Base-by-base conservation (phyloP, 2,113 vertebrate species). In the Clupea harengus region DNA sequence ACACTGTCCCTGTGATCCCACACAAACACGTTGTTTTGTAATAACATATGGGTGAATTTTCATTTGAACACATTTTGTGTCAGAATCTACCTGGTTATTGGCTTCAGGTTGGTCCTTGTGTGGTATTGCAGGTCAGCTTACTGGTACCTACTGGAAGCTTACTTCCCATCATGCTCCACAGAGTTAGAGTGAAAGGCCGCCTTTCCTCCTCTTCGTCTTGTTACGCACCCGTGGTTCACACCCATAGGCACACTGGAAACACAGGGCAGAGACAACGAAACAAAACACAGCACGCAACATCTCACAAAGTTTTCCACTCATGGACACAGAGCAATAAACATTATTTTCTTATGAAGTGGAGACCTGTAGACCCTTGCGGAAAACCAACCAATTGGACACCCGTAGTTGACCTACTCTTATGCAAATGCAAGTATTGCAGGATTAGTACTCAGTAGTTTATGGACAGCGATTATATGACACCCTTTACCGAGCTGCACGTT, bases 341-440 rank as follows among this genome's bases (percentile, higher is more conserved):
- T 93, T 93, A 89, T 93, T 93, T 94, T 93, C 82, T 86, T 87
- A 86, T 85, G 87, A 89, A 88, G 92, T 93, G 93, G 92, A 95
- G 93, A 94, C 94, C 92, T 94, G 92, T 94, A 94, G 93, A 94
- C 91, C 93, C 94, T 94, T 94, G 89, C 88, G 91, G 28, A 75
- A 75, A 92, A 94, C 81, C 90, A 88, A 93, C 91, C 89, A 94
- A 94, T 93, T 94, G 94, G 94, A 95, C 93, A 94, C 93, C 94
- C 93, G 54, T 60, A 94, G 94, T 94, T 88, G 92, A 95, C 94
- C 91, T 93, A 94, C 94, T 92, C 95, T 95, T 96, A 95, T 95
- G 95, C 95, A 96, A 95, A 95, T 94, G 94, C 94, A 93, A 94
- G 94, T 94, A 95, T 95, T 95, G 95, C 94, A 93, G 95, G 94